A percentile compares a stretch with the other conserved stretches of the same genome.
phyloP scores from a whole-genome alignment of 2,113 vertebrate species.

The Bubo scandiacus region DNA sequence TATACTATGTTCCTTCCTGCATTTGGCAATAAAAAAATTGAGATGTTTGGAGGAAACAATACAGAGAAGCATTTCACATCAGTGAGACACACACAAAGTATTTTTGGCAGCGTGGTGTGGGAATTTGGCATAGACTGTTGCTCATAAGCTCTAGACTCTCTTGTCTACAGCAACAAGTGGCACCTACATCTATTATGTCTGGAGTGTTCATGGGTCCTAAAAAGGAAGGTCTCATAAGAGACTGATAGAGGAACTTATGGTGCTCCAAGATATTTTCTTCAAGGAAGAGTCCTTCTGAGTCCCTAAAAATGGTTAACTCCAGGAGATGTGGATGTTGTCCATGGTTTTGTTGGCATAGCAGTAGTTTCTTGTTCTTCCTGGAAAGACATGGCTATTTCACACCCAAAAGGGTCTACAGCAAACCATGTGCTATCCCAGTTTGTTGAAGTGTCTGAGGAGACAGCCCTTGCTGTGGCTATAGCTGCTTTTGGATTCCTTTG shows the following conservation, averaged over 20 bases:
- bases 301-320: not conserved
- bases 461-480: not conserved
- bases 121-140: slow-evolving; percentile 34
- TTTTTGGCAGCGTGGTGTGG: slow-evolving; percentile 45
- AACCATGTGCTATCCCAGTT: not conserved
- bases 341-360: slow-evolving; percentile 35
- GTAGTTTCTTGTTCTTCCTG: slow-evolving; percentile 11
- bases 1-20: not conserved
- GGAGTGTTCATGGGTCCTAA: not conserved
- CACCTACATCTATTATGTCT: not conserved
- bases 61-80: slow-evolving; percentile 1
- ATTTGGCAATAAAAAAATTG: not conserved
- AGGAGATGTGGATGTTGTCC: not conserved
- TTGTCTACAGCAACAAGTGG: not conserved
- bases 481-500: not conserved
- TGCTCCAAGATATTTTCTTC: not conserved
- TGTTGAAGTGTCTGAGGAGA: slow-evolving; percentile 11
- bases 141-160: not conserved
- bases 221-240: not conserved
- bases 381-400: slow-evolving; percentile 33
- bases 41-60: slow-evolving; percentile 22
- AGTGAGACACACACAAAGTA: not conserved
- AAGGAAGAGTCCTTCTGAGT: not conserved
- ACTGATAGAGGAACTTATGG: not conserved
- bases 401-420: slow-evolving; percentile 20